phyloP scores from a whole-genome alignment of 2,797 vertebrate genomes.

The Gallinago nigripennis region DNA sequence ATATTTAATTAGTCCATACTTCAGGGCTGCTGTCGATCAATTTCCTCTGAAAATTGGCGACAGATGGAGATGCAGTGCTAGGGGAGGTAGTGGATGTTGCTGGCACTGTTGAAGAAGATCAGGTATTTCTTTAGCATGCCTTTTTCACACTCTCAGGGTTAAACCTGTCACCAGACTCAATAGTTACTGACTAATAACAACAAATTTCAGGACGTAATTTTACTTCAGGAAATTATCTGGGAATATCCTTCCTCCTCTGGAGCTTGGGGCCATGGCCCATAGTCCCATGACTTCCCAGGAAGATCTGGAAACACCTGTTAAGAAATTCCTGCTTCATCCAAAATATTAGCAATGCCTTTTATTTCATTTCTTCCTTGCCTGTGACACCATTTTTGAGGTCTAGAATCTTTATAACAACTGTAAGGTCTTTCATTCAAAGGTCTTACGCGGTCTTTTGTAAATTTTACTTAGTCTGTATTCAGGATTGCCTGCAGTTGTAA shows the following conservation, averaged over 20 bases:
- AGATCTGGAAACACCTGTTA: neutral
- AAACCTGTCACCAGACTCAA: neutral
- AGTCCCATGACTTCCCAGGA: neutral
- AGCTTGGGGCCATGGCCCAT: rapidly evolving
- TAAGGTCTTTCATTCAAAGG: neutral
- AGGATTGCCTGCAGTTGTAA: neutral
- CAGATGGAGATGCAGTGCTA: neutral
- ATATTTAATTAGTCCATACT: slow-evolving; percentile 57
- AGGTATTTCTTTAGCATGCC: neutral
- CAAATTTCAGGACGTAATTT: neutral
- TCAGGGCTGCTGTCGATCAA: slow-evolving; percentile 34
- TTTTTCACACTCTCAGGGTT: neutral
- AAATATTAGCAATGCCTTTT: neutral
- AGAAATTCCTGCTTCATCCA: neutral
- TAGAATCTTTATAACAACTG: neutral
- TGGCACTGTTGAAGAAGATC: neutral
- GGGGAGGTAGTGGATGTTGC: neutral
- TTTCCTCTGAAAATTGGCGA: slow-evolving; percentile 8
- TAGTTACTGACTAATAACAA: neutral
- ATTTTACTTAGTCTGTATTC: neutral
- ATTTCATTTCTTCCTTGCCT: neutral
- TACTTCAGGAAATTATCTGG: neutral
- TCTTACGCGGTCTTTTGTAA: neutral
- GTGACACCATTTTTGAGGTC: neutral
- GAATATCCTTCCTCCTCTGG: neutral